Evolutionary conservation across 2,888 invertebrate genomes (phyloP).

Genomic region (Stramonita haemastoma): DNA sequence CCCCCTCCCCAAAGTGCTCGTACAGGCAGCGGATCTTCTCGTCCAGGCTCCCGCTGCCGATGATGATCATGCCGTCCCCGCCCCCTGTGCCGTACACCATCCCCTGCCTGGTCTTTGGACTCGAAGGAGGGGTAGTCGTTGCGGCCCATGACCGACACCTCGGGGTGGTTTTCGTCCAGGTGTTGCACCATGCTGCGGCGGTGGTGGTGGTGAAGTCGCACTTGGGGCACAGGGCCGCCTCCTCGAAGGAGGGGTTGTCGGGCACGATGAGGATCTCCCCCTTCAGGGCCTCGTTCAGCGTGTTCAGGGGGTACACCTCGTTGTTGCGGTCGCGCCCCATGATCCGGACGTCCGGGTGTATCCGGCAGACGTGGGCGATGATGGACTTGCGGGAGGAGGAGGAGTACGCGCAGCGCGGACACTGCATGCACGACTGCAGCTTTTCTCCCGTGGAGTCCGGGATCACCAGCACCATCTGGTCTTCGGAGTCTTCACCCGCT

Average conservation of each 20-base stretch:
- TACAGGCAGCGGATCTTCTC: slow-evolving; percentile 52
- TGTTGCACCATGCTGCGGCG: slow-evolving; percentile 52
- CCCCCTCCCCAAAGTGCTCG: slow-evolving; percentile 51
- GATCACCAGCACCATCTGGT: slow-evolving; percentile 48
- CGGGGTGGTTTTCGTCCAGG: slow-evolving; percentile 52
- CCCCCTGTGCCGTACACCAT: slow-evolving; percentile 42
- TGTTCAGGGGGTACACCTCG: slow-evolving; percentile 36
- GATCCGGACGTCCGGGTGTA: slow-evolving; percentile 51
- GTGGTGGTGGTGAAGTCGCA: slow-evolving; percentile 57
- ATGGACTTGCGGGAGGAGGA: slow-evolving; percentile 49
- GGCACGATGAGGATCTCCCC: slow-evolving; percentile 52
- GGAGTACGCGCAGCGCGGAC: slow-evolving; percentile 59
- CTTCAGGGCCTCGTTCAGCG: slow-evolving; percentile 37
- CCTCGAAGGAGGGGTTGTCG: slow-evolving; percentile 51
- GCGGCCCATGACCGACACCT: slow-evolving; percentile 52
- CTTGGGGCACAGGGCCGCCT: slow-evolving; percentile 52
- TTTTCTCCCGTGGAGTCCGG: slow-evolving; percentile 55
- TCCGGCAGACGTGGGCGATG: slow-evolving; percentile 47
- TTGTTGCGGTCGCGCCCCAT: slow-evolving; percentile 46
- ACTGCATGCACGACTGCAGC: slow-evolving; percentile 57
- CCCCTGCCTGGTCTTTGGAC: slow-evolving; percentile 20
- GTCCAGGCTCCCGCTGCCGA: slow-evolving; percentile 54
- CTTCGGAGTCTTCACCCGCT: not conserved
- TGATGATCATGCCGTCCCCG: slow-evolving; percentile 50
- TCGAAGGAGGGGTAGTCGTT: slow-evolving; percentile 49